Conservation (phyloP, 2,113 vertebrate genomes). For the Okapia johnstoni region DNA sequence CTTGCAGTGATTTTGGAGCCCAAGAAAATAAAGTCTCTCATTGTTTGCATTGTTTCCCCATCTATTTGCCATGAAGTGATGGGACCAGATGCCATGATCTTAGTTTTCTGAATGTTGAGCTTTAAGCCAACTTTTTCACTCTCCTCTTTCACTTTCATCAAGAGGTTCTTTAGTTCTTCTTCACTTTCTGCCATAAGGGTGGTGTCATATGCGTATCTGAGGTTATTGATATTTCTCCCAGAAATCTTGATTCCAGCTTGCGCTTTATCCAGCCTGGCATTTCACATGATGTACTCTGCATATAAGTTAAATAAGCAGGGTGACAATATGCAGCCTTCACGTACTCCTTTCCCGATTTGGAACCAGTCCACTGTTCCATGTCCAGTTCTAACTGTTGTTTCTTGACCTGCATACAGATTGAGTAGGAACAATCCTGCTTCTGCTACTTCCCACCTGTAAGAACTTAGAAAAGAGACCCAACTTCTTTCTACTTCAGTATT, state of each 20-base stretch:
- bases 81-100: not conserved
- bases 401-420: not conserved
- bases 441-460: not conserved
- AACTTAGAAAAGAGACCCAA: not conserved
- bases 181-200: not conserved
- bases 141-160: not conserved
- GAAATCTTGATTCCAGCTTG: not conserved
- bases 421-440: not conserved
- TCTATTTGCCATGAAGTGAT: not conserved
- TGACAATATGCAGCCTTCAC: not conserved
- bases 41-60: not conserved
- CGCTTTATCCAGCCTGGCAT: not conserved
- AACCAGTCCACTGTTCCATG: not conserved
- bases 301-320: not conserved
- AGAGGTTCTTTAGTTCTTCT: not conserved
- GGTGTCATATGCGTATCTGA: not conserved
- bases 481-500: not conserved
- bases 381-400: not conserved
- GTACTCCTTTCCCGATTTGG: not conserved
- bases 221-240: not conserved
- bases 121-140: not conserved
- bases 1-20: not conserved
- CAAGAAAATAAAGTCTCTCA: no score
- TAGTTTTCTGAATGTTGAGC: not conserved
- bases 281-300: not conserved